Base-by-base conservation (phyloP, 1,140 invertebrate genomes). In the Tetranychus urticae region DNA sequence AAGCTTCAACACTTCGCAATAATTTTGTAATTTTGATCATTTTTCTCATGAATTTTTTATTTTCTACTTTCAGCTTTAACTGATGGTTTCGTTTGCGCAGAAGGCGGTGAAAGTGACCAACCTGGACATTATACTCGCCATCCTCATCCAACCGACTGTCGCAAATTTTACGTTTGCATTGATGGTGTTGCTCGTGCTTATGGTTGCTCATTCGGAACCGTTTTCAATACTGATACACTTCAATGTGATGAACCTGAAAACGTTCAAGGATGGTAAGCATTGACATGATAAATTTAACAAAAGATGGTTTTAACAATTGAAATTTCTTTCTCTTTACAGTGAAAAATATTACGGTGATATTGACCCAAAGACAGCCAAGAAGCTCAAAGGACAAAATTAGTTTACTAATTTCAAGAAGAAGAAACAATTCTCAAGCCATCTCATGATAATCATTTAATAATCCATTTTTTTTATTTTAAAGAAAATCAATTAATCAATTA, bases 271-370 rank as follows among this genome's bases (percentile, higher is more conserved):
- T 12, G 10, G 13, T 47, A 57, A 62, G 14, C 34, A 13, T 47
- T 59, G 12, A 1, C n/a, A n/a, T 52, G 13, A n/a, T 6, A 31
- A 33, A n/a, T 23, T 1, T 5, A n/a, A 1, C 2, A 52, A 23
- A 33, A 52, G 50, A 23, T 31, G 8, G 0, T 31, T 50, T 52
- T 37, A 33, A 31, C 59, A 59, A 23, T 48, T n/a, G 48, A 56
- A 56, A 59, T 63, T 8, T 45, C 70, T 31, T 14, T 50, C 48
- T 14, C 14, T 10, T 50, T 31, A 52, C n/a, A 52, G 88, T 79
- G 87, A 90, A 79, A 86, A 90, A 80, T 92, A 92, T 80, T 92
- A 92, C 70, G 88, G 88, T 66, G 87, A 89, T 73, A 74, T 90
- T 79, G 86, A 89, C 76, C 76, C 91, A 76, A 90, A 90, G 80